Conservation (phyloP, 30 jellyfish, hydroid and myxozoan species). For the Cassiopea xamachana region DNA sequence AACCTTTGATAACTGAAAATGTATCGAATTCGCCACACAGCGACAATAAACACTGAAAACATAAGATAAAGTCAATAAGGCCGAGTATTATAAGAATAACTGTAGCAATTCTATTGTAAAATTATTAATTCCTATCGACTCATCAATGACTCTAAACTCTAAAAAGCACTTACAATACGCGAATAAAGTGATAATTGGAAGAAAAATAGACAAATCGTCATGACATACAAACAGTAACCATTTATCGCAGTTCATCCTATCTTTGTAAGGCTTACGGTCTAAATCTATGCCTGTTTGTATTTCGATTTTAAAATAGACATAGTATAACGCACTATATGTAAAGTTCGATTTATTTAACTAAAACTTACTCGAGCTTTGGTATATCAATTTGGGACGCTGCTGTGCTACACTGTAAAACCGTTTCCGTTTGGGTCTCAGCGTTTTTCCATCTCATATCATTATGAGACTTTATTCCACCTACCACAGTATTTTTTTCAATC, state of each 20-base stretch:
- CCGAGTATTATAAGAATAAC: no score
- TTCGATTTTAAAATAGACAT: background rate
- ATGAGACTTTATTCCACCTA: background rate
- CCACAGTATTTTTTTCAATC: conserved; percentile 66
- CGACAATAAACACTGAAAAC: no score
- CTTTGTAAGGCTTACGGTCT: background rate
- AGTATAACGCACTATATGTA: background rate
- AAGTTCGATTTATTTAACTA: background rate
- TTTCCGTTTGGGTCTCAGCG: conserved; percentile 12
- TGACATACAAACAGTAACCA: no score
- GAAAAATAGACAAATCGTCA: no score
- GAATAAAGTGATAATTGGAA: no score
- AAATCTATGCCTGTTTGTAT: background rate
- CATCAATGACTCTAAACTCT: no score
- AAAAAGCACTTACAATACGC: no score
- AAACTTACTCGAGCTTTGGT: conserved; percentile 1
- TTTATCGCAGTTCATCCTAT: background rate
- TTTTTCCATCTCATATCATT: background rate
- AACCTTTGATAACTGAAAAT: no score
- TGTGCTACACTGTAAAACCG: background rate
- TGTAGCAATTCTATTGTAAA: no score
- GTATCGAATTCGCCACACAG: no score
- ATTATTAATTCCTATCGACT: no score
- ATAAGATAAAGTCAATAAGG: no score
- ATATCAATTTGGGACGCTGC: background rate